phyloP scores from a whole-genome alignment of 2,888 invertebrate species.

The Agonum fuliginosum region DNA sequence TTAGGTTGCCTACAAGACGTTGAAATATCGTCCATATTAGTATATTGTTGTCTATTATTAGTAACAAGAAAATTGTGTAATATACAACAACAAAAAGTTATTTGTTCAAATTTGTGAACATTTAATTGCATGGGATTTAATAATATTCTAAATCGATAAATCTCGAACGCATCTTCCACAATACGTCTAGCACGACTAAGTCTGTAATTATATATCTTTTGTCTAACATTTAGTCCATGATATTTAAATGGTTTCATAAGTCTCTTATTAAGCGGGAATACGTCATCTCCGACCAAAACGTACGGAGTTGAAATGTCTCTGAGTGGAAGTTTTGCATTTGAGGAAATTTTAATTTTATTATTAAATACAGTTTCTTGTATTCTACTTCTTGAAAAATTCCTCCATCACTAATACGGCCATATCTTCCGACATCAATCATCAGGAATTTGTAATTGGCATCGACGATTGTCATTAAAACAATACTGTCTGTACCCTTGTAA shows the following conservation, averaged over 20 bases:
- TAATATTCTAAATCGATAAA: conserved; percentile 45
- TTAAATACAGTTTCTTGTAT: neutral
- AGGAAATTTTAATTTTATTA: neutral
- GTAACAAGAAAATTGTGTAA: too few relatives aligned
- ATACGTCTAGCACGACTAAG: conserved; percentile 27
- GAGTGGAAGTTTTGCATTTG: neutral
- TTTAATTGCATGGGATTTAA: conserved; percentile 28
- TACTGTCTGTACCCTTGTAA: conserved; percentile 38
- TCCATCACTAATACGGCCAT: conserved; percentile 52
- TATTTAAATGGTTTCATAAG: conserved; percentile 43
- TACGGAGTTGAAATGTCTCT: neutral
- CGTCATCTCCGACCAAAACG: conserved; percentile 1
- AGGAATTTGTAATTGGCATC: conserved; percentile 52
- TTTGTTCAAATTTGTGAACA: too few relatives aligned
- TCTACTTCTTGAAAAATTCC: conserved; percentile 12
- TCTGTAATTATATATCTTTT: conserved; percentile 39
- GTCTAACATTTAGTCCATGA: neutral
- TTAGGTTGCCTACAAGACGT: too few relatives aligned
- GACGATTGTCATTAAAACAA: conserved; percentile 46
- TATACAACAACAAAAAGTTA: too few relatives aligned
- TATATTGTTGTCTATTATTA: too few relatives aligned
- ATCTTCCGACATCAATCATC: neutral
- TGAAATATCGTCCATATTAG: too few relatives aligned
- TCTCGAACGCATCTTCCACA: conserved; percentile 52
- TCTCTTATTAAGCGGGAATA: conserved; percentile 6